Percentiles rank a stretch among this genome's conserved stretches.
Conservation (phyloP, 2,797 vertebrate species). For the Ptychadena robeensis region DNA sequence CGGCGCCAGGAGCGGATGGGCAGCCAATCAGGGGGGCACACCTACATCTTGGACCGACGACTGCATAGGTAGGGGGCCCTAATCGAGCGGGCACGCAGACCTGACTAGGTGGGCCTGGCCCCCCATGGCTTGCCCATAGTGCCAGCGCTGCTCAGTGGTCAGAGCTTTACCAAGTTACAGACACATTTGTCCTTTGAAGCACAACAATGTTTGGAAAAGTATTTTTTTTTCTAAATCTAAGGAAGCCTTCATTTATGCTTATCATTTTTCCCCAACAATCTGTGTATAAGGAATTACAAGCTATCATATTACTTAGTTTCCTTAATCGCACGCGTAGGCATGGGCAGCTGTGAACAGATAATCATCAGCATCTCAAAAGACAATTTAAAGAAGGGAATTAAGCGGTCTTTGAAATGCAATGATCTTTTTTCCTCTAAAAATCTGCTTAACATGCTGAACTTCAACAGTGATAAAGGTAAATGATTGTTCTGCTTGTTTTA, state of each 20-base stretch:
- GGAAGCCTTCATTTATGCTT: background rate
- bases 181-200: no score
- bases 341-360: conserved; percentile 47
- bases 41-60: no score
- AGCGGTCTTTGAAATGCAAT: conserved; percentile 47
- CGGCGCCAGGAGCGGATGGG: no score
- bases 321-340: conserved; percentile 20
- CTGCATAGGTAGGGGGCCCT: no score
- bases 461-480: conserved; percentile 49
- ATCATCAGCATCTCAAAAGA: conserved; percentile 54
- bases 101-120: no score
- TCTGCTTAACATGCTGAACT: conserved; percentile 54
- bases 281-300: conserved; percentile 17
- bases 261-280: background rate
- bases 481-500: conserved; percentile 39
- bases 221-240: background rate
- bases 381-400: conserved; percentile 53
- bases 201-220: no score
- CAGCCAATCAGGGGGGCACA: no score
- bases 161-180: background rate
- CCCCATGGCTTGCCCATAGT: no score
- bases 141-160: no score
- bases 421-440: conserved; percentile 32
- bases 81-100: no score
- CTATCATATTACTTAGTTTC: conserved; percentile 29